Conservation (phyloP, 2,888 invertebrate species). For the Enoplolaimus lenunculus region DNA sequence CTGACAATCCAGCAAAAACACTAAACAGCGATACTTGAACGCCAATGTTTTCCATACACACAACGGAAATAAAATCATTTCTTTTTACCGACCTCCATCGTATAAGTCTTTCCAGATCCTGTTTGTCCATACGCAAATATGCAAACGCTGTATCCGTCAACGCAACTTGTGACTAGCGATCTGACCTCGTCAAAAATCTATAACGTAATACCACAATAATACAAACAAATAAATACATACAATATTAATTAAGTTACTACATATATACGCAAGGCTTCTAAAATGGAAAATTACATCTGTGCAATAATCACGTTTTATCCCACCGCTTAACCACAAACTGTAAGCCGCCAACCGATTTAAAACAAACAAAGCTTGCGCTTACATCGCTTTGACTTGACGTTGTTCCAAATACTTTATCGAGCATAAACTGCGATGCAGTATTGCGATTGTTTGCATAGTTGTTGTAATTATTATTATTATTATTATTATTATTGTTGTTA, state of each 20-base stretch:
- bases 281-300: not conserved
- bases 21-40: too few relatives aligned
- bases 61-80: too few relatives aligned
- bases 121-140: constrained; percentile 46
- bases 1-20: too few relatives aligned
- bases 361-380: too few relatives aligned
- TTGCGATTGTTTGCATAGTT: constrained; percentile 23
- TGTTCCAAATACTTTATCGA: constrained; percentile 27
- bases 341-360: too few relatives aligned
- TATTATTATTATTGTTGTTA: too few relatives aligned
- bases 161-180: constrained; percentile 45
- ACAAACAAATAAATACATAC: constrained; percentile 5
- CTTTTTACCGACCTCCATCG: too few relatives aligned
- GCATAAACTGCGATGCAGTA: constrained; percentile 22
- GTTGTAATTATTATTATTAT: too few relatives aligned
- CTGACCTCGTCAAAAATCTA: constrained; percentile 32
- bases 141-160: constrained; percentile 45
- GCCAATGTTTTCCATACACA: too few relatives aligned
- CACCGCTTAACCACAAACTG: too few relatives aligned
- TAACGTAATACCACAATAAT: constrained; percentile 6
- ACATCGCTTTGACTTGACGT: constrained; percentile 26
- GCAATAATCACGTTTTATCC: too few relatives aligned
- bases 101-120: constrained; percentile 48
- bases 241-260: constrained; percentile 12
- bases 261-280: too few relatives aligned